phyloP scores from a whole-genome alignment of 1,140 invertebrate genomes.

The Atta texana region DNA sequence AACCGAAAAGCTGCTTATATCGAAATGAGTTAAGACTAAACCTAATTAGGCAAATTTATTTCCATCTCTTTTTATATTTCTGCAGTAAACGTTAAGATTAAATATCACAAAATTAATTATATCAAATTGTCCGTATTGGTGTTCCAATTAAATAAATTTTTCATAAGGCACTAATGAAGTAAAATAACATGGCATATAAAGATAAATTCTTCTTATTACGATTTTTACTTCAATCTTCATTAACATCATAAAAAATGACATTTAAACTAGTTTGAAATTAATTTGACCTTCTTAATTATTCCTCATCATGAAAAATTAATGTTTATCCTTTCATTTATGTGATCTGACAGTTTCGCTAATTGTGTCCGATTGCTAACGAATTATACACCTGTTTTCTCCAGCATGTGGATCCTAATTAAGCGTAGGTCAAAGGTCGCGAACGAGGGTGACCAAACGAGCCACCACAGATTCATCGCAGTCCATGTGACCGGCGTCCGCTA shows the following conservation, averaged over 20 bases:
- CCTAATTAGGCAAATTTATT: slow-evolving; percentile 10
- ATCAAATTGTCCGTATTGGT: not conserved
- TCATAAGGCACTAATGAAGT: not conserved
- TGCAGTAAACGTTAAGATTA: not conserved
- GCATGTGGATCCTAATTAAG: slow-evolving; percentile 59
- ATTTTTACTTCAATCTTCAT: not conserved
- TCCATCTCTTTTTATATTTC: not conserved
- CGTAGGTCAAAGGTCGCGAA: slow-evolving; percentile 46
- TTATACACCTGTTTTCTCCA: slow-evolving; percentile 41
- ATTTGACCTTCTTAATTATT: not conserved
- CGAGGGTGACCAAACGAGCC: slow-evolving; percentile 41
- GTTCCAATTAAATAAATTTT: slow-evolving; percentile 5
- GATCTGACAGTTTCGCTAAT: not conserved
- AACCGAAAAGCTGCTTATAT: not conserved
- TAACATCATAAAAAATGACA: not conserved
- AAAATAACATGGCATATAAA: not conserved
- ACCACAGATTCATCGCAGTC: slow-evolving; percentile 22
- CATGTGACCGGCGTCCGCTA: slow-evolving; percentile 46
- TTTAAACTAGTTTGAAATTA: not conserved
- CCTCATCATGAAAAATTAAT: not conserved
- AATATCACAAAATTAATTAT: slow-evolving; percentile 5
- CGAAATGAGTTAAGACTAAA: not conserved
- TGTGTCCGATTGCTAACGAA: not conserved
- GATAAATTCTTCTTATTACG: not conserved
- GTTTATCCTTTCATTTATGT: not conserved